Evolutionary conservation across 2,797 vertebrate genomes (phyloP), one percentile per base, ranked within the genome.

Genomic region (Tokudaia tokunoshimensis): DNA sequence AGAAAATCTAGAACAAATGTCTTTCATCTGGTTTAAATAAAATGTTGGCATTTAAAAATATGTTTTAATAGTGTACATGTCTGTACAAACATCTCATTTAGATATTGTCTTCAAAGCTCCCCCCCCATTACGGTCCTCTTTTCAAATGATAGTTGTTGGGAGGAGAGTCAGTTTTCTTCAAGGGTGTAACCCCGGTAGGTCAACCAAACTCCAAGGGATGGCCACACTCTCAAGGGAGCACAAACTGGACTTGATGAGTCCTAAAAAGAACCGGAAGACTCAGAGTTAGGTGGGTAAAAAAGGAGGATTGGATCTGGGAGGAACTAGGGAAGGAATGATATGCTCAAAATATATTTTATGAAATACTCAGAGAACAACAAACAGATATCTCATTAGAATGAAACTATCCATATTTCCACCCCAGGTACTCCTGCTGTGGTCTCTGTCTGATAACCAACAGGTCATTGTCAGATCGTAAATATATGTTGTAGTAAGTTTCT

Each of bases 21-120:
- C 61, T 90, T 97, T 87, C 29, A 41, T 90, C 55, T 94, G 24
- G 65, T 24, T 95, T 81, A 89, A 95, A 74, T 61, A 94, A 94
- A 96, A 91, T 89, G 55, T 52, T 92, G 20, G 29, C 44, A 67
- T 34, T 67, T 85, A 24, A 67, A 63, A 74, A 65, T 87, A 26
- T 63, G 0, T 80, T 86, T 94, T 91, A 61, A 74, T 89, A 57
- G 47, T 84, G 1, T 3, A 44, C 11, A 83, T 52, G 41, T 80
- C 81, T 94, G 76, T 82, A 65, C 91, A 37, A 81, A 61, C 88
- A 70, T 82, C 9, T 96, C 74, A 79, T 81, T 94, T n/a, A n/a
- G 34, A 15, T 59, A 37, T n/a, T 57, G 79, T 37, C 55, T 81
- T 59, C 31, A 80, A n/a, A 55, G 31, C 0, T 17, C 8, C 67